Base-by-base conservation (phyloP, 2,113 vertebrate species). In the Sinosuthora webbiana region DNA sequence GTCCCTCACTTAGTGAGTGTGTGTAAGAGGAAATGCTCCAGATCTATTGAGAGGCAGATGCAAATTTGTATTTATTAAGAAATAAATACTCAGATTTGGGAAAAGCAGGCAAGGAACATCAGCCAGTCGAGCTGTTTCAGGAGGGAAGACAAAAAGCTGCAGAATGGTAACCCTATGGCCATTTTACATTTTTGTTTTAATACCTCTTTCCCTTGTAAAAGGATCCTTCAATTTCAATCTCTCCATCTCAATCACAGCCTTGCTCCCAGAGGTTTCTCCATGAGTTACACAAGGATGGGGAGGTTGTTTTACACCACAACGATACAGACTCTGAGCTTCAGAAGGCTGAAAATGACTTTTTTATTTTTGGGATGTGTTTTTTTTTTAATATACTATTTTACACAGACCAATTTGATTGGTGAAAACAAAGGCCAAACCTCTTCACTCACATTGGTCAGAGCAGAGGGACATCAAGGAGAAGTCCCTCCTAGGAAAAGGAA, bases 221-320 rank as follows among this genome's bases (percentile, higher is more conserved):
- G 20, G 13, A 28, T 30, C 9, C 21, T 91, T 62, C 8, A 7
- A 2, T 15, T 67, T 42, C 44, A 11, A 0, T 9, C 5, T 15
- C 15, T 49, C 63, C 31, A 49, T 3, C 15, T 73, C 67, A 53
- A 0, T 2, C 35, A 2, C 71, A 37, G 62, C 0, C 0, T 28
- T 44, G 31, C 27, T 82, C 12, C 12, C 20, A 20, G 18, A 22
- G 44, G 14, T 35, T 64, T 71, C 33, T n/a, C 45, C 39, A 16
- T 1, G 14, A 22, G 6, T 8, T 28, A 7, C n/a, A 42, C 4
- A 0, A 0, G 2, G 10, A 7, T 1, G 16, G 24, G 24, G 35
- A 59, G 47, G 13, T 4, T 50, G 15, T 27, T 50, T 27, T 27
- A 50, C 25, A 50, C 50, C 50, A 50, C 24, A 50, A 27, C 8